A percentile compares a stretch with the other conserved stretches of the same genome.
These are phyloP conservation scores for Cephalophus harveyi DNA, from an alignment of 2,113 vertebrate genomes.

Conservation along the genomic window DNA sequence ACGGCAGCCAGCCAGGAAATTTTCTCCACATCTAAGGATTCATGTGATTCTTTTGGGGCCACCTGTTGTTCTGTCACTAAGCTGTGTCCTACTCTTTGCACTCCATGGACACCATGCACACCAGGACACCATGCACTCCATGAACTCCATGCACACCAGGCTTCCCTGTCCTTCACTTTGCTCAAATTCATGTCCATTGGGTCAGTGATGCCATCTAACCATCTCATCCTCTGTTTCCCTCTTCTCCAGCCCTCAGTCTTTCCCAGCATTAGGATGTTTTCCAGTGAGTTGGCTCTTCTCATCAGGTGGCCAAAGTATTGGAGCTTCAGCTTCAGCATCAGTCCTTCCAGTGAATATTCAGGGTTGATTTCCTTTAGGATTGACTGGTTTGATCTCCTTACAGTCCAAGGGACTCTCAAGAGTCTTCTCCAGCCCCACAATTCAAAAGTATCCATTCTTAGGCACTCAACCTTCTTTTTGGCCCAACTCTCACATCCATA, in stretches of 20 bases:
- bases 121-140: no score
- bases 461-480: not conserved
- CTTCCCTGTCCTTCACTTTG: no score
- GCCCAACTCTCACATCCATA: not conserved
- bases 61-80: no score
- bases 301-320: not conserved
- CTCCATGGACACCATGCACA: no score
- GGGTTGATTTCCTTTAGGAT: not conserved
- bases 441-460: not conserved
- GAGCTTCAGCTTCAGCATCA: not conserved
- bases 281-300: not conserved
- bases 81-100: no score
- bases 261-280: not conserved
- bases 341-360: not conserved
- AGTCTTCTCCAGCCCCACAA: not conserved
- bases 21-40: not conserved
- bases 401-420: not conserved
- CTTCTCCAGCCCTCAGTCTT: not conserved
- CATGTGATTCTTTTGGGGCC: not conserved
- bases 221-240: not conserved
- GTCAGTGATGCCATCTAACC: no score
- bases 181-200: no score
- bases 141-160: no score
- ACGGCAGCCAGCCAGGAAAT: not conserved
- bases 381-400: not conserved